Base-by-base conservation (phyloP, 2,113 vertebrate genomes). In the Lynx canadensis region DNA sequence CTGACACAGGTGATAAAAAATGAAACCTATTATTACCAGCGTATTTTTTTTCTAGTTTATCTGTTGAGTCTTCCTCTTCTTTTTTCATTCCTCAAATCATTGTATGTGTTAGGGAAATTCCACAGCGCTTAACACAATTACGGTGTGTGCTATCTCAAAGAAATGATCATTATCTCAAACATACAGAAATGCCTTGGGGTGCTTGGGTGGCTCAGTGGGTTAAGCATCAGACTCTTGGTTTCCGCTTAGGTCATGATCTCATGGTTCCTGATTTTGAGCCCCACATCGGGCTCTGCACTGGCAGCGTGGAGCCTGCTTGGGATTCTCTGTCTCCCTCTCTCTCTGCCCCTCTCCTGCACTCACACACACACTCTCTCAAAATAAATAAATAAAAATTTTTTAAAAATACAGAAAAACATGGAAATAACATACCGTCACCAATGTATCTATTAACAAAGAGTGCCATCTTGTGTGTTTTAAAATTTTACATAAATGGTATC, bases 91-190 rank as follows among this genome's bases (percentile, higher is more conserved):
- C 55, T 96, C 57, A 95, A 91, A 80, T 84, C 12, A 91, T 10
- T 76, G 63, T 71, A 89, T 23, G 18, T 57, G 3, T 50, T 50
- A 90, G 86, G 50, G 36, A 94, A 89, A 6, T 48, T 90, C 48
- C 92, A 38, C 0, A 96, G 38, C 25, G 92, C 8, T 55, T 68
- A 91, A 79, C 33, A 80, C 13, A 23, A 82, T 7, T 31, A 25
- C 4, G 60, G 18, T 71, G 19, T 38, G 9, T 57, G 36, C 16
- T 73, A 38, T 57, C 50, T 91, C 68, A 68, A 89, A 90, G 71
- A 91, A 95, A 82, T 73, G 33, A 83, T 69, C 65, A 83, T 71
- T 57, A 71, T 57, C 89, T 96, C 81, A 84, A 88, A 91, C 10
- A 48, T 13, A 76, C 5, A 88, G 55, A 45, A 87, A n/a, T 69